Base-by-base conservation (phyloP, 2,113 vertebrate species). In the Hepsetus odoe region DNA sequence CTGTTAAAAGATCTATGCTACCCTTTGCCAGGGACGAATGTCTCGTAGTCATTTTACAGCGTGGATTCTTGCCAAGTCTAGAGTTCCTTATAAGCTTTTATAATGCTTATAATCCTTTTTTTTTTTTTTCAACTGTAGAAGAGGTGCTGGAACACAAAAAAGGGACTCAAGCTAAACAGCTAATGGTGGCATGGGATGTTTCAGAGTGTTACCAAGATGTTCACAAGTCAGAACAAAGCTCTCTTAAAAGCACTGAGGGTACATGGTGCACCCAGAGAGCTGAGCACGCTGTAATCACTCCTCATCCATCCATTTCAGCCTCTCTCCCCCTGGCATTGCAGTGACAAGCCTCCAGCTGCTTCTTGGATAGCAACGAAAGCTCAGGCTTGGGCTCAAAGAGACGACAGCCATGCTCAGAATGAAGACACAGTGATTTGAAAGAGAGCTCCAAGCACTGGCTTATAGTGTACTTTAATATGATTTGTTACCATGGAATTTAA, bases 171-270 rank as follows among this genome's bases (percentile, higher is more conserved):
- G 76, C 40, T 24, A 33, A 66, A 24, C 28, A 4, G 40, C 38
- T 69, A 77, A 77, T 58, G 74, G 51, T 14, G 6, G 38, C 55
- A 40, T 59, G 65, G 55, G 76, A 77, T 77, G 76, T 59, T 40
- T 70, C 53, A 26, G n/a, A 70, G 66, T 70, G 55, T 67, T 56
- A 76, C 33, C 6, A 24, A 67, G 49, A 67, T 67, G 76, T 70
- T 61, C 55, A 59, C 76, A 70, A 59, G 76, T 61, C 55, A 46
- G 66, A 61, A 40, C 14, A 46, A 77, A 70, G 28, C 55, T 61
- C 76, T 46, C 55, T 49, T 77, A 77, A 77, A 77, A 77, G 76
- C 76, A 69, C 76, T 28, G 76, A 77, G 66, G 61, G 66, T 33
- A 24, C 13, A 13, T 30, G 44, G 66, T 59, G 51, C 76, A 59